Base-by-base conservation (phyloP, 2,113 vertebrate species). In the Oenanthe melanoleuca region DNA sequence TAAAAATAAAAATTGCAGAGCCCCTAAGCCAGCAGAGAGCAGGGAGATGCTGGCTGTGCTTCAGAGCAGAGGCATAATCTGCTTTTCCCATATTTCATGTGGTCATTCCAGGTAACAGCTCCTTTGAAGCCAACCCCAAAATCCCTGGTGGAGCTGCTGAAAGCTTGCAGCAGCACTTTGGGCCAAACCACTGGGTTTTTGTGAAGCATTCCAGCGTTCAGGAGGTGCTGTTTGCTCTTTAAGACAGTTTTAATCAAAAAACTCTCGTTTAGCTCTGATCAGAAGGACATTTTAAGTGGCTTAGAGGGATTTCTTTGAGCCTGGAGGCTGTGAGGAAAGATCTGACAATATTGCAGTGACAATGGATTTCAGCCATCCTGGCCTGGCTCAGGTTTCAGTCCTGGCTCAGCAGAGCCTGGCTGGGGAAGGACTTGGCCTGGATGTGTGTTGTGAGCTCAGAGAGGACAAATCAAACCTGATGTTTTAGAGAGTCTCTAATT, bases 281-380 rank as follows among this genome's bases (percentile, higher is more conserved):
- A 5, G 73, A 44, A 67, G 71, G 56, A 53, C 50, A 37, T 53
- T 83, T 95, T 65, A 69, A 92, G 65, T 72, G 37, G 50, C 31
- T 88, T 82, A 74, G 49, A 4, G 37, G 82, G 75, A 77, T 92
- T 88, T 86, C 44, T 88, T 72, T 52, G 92, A 88, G 73, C 56
- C 78, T 4, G 1, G 29, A 47, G 69, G 60, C 81, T 55, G 29
- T 21, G 75, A 88, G 83, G 83, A 65, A 71, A 82, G 33, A 59
- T 23, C 59, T 82, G 70, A 52, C 79, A 50, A 11, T 52, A 22
- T 47, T 75, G 2, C 49, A 65, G 80, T 12, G 55, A 29, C 50
- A 90, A 6, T 74, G 74, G 82, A 49, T 63, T 66, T 81, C 47
- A 78, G 80, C 52, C 81, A 57, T 59, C 61, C 57, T 55, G 65